These are phyloP conservation scores for Diaphora mendica DNA, from an alignment of 2,888 invertebrate species.

Conservation along the genomic window DNA sequence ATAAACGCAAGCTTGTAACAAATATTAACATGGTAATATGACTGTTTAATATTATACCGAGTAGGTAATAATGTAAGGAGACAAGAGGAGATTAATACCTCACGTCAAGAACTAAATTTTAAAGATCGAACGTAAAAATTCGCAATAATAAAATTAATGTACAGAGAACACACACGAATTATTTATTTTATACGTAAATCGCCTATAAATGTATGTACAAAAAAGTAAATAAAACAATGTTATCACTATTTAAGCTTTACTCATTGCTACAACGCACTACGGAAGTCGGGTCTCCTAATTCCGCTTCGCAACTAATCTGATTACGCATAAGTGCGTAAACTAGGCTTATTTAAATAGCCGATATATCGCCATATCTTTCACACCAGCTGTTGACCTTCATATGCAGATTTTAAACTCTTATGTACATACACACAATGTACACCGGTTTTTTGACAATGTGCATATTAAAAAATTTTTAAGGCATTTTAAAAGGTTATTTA, in stretches of 20 bases:
- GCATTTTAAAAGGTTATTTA: background rate
- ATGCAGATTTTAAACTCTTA: slow-evolving; percentile 28
- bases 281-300: slow-evolving; percentile 32
- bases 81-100: no score
- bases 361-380: slow-evolving; percentile 18
- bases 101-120: no score
- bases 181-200: background rate
- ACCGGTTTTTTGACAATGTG: slow-evolving; percentile 18
- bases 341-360: slow-evolving; percentile 24
- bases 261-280: slow-evolving; percentile 17
- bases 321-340: slow-evolving; percentile 18
- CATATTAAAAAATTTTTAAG: slow-evolving; percentile 5
- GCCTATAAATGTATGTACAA: background rate
- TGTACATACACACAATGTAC: background rate
- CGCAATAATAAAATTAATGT: no score
- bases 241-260: background rate
- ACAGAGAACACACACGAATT: no score
- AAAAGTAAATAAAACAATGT: no score
- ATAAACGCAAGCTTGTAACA: no score
- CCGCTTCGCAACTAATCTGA: slow-evolving; percentile 29
- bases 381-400: slow-evolving; percentile 36
- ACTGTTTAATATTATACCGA: no score
- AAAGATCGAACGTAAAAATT: no score
- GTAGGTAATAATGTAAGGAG: no score
- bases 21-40: no score